Base-by-base conservation (phyloP, 1,140 invertebrate genomes). In the Scaptomyza hsui region DNA sequence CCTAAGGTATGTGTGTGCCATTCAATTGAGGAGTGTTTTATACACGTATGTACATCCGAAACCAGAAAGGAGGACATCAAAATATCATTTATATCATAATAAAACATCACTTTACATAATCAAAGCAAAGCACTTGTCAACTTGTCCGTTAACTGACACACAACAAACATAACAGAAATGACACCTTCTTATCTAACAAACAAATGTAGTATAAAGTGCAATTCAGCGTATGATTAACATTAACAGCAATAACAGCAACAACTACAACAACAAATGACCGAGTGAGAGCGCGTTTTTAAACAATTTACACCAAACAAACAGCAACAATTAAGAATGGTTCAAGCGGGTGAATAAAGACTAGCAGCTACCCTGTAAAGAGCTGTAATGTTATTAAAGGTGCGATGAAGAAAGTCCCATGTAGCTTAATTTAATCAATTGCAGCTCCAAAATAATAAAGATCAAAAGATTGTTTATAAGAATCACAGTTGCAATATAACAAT, bases 151-250 rank as follows among this genome's bases (percentile, higher is more conserved):
- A 26, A 12, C 42, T 10, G 42, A 21, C 51, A 57, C 52, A 45
- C 37, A 15, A 41, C 39, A 44, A 49, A 37, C 51, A 26, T 15
- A 68, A 48, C 56, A 72, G 21, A 21, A 63, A 53, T 57, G 49
- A 67, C 56, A 65, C 42, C 57, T 60, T 52, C 64, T 86, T 86
- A 88, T 80, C 70, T 88, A 88, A 88, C 70, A 62, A 35, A 55
- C 26, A 15, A 49, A 35, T 56, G 42, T 51, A 59, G 42, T 51
- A 59, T 81, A 85, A 86, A 86, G 73, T 86, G 81, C 81, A 86
- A 86, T 86, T 86, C 82, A 86, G 82, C 81, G 77, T 78, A 78
- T 78, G 81, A 88, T 85, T 86, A 81, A 85, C 81, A 80, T 70
- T 61, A 83, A 72, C 67, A 60, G 15, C 44, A 62, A 48, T 21